Base-by-base conservation (phyloP, 2,888 invertebrate genomes). In the Drosophila anomalata region DNA sequence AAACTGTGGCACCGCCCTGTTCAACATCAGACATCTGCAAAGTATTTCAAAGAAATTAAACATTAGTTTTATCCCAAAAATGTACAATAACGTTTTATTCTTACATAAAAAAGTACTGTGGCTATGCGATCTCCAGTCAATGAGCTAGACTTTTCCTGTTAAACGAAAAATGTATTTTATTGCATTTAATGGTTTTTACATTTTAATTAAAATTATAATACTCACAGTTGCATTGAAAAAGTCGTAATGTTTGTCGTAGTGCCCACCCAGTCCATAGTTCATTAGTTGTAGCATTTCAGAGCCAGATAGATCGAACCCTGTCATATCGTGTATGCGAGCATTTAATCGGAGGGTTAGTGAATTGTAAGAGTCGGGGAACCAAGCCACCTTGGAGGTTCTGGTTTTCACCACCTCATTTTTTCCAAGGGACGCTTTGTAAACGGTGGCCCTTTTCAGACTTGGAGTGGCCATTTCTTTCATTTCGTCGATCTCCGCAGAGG, bases 1-100 rank as follows among this genome's bases (percentile, higher is more conserved):
- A 99, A 8, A 99, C 99, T 0, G 99, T 99, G 5, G 98, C 98
- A 11, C 99, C 99, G 0, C 99, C 99, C 90, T 97, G 98, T 31
- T 96, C 95, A 11, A 99, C 99, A 89, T 99, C 97, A 62, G 96
- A 96, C 96, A 99, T 96, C 98, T 99, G 1, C n/a, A 8, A 53
- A 9, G 11, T 9, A 2, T 8, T n/a, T 14, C n/a, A n/a, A 33
- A n/a, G 4, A 29, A 0, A 9, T 29, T 9, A 9, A 29, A 9
- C 9, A 29, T 29, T 9, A 9, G 8, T 29, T 29, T 29, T 3
- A 29, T 8, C 9, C 2, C 2, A 2, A 29, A 9, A 29, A 29
- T 29, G 2, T 9, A 2, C 0, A 9, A 9, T 29, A 29, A 0
- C 0, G 9, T 29, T 2, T 29, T 1, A 9, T 9, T 95, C 97